Evolutionary conservation across 2,888 invertebrate genomes (phyloP).

Genomic region (Euspilapteryx auroguttella): DNA sequence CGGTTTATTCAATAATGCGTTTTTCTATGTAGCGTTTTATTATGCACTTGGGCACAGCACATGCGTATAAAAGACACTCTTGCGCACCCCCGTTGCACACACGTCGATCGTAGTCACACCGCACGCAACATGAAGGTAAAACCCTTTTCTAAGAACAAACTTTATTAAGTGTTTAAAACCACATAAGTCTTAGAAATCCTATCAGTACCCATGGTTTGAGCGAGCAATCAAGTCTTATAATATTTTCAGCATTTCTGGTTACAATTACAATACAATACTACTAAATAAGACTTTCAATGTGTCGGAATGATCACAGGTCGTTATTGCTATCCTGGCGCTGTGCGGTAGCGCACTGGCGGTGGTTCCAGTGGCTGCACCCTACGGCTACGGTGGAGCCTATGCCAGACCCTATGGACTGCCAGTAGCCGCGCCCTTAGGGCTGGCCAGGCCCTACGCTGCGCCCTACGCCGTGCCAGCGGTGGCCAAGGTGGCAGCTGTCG

Average conservation of each 20-base stretch:
- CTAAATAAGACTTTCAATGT: too few species aligned
- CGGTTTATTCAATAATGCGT: constrained; percentile 18
- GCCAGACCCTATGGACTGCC: not conserved
- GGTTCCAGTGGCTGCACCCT: constrained; percentile 23
- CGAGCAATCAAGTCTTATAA: too few species aligned
- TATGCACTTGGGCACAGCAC: constrained; percentile 10
- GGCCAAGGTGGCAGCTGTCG: constrained; percentile 39
- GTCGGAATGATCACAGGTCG: too few species aligned
- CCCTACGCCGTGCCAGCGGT: constrained; percentile 22
- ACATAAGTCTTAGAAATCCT: too few species aligned
- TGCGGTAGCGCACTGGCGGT: constrained; percentile 25
- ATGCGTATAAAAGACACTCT: constrained; percentile 33
- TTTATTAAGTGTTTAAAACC: too few species aligned
- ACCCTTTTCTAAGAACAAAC: too few species aligned
- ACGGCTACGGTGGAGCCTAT: constrained; percentile 8
- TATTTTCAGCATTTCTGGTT: too few species aligned
- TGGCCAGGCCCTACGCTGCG: constrained; percentile 12
- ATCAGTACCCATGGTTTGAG: too few species aligned
- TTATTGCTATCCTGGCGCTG: constrained; percentile 27
- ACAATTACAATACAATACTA: too few species aligned
- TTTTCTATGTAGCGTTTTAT: constrained; percentile 27
- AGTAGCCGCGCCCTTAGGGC: constrained; percentile 5
- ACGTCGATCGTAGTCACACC: constrained; percentile 22
- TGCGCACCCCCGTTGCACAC: constrained; percentile 30
- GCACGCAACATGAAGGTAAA: constrained; percentile 44